Conservation (phyloP, 1,140 invertebrate species). For the Belonocnema kinseyi region DNA sequence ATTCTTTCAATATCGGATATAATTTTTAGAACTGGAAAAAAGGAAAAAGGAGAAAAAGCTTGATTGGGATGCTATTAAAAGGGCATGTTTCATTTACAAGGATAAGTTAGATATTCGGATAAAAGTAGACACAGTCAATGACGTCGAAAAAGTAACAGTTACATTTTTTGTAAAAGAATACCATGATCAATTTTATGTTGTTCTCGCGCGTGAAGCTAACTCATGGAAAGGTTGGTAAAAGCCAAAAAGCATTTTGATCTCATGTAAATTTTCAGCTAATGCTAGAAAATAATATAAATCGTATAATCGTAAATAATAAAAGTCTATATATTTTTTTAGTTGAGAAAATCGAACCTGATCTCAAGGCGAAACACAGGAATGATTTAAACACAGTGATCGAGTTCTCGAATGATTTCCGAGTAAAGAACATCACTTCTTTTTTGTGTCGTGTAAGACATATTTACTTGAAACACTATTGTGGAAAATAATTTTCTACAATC, state of each 20-base stretch:
- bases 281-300: background rate
- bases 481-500: conserved; percentile 11
- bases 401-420: conserved; percentile 46
- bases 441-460: conserved; percentile 58
- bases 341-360: conserved; percentile 56
- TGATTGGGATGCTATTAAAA: conserved; percentile 62
- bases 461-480: conserved; percentile 57
- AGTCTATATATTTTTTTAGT: conserved; percentile 55
- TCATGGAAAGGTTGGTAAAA: conserved; percentile 61
- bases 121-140: conserved; percentile 39
- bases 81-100: conserved; percentile 61
- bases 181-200: conserved; percentile 60
- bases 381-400: conserved; percentile 48
- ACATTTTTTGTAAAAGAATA: conserved; percentile 60
- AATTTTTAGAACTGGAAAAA: conserved; percentile 48
- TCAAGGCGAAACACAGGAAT: conserved; percentile 52
- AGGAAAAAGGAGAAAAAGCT: conserved; percentile 44
- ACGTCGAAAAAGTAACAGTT: conserved; percentile 53
- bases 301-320: background rate
- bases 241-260: conserved; percentile 6
- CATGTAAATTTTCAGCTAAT: conserved; percentile 32
- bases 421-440: conserved; percentile 53
- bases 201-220: conserved; percentile 44
- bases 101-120: conserved; percentile 62
- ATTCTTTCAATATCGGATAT: conserved; percentile 19